Conservation (phyloP, 2,797 vertebrate genomes). For the Hippopotamyrus pictus region DNA sequence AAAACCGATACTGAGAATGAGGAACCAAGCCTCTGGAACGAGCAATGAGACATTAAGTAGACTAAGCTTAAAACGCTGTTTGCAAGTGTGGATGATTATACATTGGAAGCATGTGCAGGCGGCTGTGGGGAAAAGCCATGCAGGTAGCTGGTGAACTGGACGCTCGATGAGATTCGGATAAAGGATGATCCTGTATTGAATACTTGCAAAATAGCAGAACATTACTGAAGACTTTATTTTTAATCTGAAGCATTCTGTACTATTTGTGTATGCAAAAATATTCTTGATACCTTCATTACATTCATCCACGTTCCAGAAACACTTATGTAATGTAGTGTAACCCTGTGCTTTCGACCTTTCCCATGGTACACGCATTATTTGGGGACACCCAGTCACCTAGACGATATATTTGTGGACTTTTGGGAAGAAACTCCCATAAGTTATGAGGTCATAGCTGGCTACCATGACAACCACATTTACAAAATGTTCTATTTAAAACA, state of each 20-base stretch:
- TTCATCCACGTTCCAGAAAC: neutral
- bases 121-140: neutral
- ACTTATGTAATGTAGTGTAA: neutral
- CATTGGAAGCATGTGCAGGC: neutral
- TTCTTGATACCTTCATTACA: neutral
- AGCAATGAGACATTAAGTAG: neutral
- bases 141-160: neutral
- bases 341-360: neutral
- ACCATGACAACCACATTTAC: neutral
- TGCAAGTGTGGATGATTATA: neutral
- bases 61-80: neutral
- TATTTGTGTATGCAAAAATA: constrained; percentile 1
- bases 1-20: neutral
- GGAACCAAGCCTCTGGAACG: neutral
- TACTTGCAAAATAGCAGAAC: neutral
- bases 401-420: constrained; percentile 1
- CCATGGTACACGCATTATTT: neutral
- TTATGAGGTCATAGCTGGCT: neutral
- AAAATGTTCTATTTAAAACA: constrained; percentile 7
- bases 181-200: neutral
- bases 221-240: neutral
- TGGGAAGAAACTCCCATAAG: neutral
- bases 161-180: neutral
- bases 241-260: neutral
- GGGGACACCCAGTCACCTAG: constrained; percentile 26